Percentiles rank a stretch among this genome's conserved stretches.
Evolutionary conservation across 2,888 invertebrate species (phyloP).

Genomic region (Leucophenga maculata): DNA sequence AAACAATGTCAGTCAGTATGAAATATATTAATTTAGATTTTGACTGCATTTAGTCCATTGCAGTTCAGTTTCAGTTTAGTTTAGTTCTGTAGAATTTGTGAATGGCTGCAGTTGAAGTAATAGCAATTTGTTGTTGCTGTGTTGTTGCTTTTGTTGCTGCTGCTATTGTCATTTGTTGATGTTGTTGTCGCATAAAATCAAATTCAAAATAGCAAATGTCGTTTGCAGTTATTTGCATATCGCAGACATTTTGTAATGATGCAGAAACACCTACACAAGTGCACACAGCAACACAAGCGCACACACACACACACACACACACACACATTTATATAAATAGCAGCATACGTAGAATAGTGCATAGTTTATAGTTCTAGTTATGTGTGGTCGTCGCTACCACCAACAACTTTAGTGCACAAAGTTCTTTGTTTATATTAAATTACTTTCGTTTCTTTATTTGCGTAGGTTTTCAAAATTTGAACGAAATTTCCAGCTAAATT

Average conservation of each 20-base stretch:
- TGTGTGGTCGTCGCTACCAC: too few species aligned
- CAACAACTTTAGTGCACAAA: too few species aligned
- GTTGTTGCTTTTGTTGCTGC: neutral
- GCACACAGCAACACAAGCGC: neutral
- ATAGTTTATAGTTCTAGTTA: too few species aligned
- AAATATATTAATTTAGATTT: constrained; percentile 24
- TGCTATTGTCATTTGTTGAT: constrained; percentile 6
- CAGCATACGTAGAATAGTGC: too few species aligned
- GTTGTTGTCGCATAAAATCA: neutral
- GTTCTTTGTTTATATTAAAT: too few species aligned
- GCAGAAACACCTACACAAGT: constrained; percentile 9
- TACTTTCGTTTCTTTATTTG: neutral
- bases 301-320: neutral
- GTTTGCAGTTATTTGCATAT: constrained; percentile 3
- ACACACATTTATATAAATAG: constrained; percentile 27
- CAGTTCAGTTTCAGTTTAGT: neutral
- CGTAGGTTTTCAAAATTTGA: neutral
- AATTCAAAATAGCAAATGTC: constrained; percentile 20
- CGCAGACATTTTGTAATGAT: constrained; percentile 14
- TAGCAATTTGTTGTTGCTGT: neutral
- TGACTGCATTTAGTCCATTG: constrained; percentile 16
- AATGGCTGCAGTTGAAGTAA: neutral
- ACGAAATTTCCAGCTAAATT: neutral
- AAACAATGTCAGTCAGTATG: neutral
- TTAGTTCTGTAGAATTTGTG: neutral